phyloP scores from a whole-genome alignment of 1,140 invertebrate species.

The Euglossa dilemma region DNA sequence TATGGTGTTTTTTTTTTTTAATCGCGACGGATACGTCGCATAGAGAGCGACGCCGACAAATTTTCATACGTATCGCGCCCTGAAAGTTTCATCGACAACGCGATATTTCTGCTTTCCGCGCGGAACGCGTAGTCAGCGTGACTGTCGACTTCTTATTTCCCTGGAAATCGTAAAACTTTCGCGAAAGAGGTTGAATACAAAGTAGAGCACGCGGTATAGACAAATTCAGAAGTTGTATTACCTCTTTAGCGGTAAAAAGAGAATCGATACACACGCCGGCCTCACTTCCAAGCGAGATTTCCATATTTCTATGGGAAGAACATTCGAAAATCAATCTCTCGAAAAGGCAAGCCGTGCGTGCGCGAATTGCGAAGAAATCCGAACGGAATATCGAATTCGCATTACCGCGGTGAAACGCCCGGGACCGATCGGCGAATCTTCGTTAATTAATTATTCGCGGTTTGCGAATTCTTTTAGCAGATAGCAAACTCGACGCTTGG shows the following conservation, averaged over 20 bases:
- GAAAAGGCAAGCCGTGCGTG: not conserved
- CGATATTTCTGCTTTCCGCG: not conserved
- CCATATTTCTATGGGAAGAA: not conserved
- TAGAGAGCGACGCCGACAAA: not conserved
- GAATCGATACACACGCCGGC: not conserved
- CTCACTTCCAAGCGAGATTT: not conserved
- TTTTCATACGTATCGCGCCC: not conserved
- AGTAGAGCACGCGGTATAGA: not conserved
- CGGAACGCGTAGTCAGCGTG: not conserved
- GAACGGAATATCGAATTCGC: not conserved
- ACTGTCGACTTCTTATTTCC: not conserved
- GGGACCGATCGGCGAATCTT: not conserved
- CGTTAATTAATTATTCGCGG: conserved; percentile 2
- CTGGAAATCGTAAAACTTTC: conserved; percentile 12
- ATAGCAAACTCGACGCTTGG: too few relatives aligned
- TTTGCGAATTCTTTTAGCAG: not conserved
- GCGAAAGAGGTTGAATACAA: not conserved
- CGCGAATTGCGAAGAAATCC: too few relatives aligned
- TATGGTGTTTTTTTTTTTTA: too few relatives aligned
- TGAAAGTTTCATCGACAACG: not conserved
- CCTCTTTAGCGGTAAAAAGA: not conserved
- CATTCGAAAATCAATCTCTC: not conserved
- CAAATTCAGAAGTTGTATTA: not conserved
- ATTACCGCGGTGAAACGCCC: not conserved
- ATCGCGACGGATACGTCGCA: too few relatives aligned